Conservation (phyloP, 35 echinoderm and acorn worm genomes). For the Amphiura filiformis region DNA sequence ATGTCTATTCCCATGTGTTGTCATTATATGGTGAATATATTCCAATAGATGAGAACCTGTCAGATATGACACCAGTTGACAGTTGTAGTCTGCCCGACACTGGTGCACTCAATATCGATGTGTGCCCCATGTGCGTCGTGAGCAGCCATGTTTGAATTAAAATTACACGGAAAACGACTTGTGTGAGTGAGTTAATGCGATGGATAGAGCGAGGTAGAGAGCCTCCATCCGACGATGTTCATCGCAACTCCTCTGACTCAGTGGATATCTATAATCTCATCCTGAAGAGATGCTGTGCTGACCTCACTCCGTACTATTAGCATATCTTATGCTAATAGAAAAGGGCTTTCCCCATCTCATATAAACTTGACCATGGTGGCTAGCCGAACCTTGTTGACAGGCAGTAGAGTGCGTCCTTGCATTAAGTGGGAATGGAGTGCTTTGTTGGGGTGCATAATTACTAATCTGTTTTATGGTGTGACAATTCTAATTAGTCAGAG, state of each 20-base stretch:
- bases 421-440: neutral
- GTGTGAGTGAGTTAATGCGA: neutral
- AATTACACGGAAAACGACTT: neutral
- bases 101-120: no score
- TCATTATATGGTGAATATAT: no score
- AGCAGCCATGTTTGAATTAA: neutral
- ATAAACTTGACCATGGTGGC: neutral
- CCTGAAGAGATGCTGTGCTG: neutral
- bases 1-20: no score
- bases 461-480: neutral
- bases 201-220: neutral
- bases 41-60: no score
- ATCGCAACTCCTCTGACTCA: no score
- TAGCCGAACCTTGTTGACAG: neutral
- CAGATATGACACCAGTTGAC: no score
- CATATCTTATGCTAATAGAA: neutral
- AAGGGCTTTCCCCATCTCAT: conserved; percentile 1
- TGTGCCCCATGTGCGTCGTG: neutral
- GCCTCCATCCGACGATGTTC: neutral
- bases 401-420: neutral
- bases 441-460: neutral
- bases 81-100: no score
- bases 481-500: neutral
- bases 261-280: neutral
- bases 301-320: neutral